phyloP scores from a whole-genome alignment of 2,888 invertebrate genomes.

The Cosmopolites sordidus region DNA sequence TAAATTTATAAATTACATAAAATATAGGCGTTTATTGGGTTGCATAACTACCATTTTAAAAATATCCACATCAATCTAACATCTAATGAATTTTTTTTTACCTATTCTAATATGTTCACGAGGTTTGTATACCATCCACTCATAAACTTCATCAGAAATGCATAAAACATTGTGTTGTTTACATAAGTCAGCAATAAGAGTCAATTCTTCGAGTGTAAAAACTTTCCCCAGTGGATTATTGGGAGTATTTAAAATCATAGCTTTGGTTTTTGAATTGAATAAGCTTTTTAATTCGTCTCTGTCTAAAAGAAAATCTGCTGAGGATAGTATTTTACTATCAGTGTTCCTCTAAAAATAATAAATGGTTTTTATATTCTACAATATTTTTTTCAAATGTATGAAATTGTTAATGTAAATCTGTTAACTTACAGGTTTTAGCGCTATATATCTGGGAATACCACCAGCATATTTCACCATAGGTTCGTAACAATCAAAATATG shows the following conservation, averaged over 20 bases:
- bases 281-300: slow-evolving; percentile 70
- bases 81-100: slow-evolving; percentile 44
- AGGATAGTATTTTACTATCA: slow-evolving; percentile 50
- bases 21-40: no score
- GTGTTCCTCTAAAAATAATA: slow-evolving; percentile 3
- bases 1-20: no score
- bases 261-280: slow-evolving; percentile 87
- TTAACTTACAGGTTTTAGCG: slow-evolving; percentile 61
- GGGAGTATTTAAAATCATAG: slow-evolving; percentile 94
- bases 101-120: slow-evolving; percentile 87
- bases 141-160: slow-evolving; percentile 96
- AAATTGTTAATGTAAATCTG: no score
- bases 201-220: slow-evolving; percentile 63
- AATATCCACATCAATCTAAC: no score
- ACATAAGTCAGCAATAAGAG: slow-evolving; percentile 80
- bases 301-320: slow-evolving; percentile 88
- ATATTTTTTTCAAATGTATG: no score
- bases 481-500: slow-evolving; percentile 97
- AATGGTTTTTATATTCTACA: no score
- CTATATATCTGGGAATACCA: slow-evolving; percentile 81
- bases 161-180: slow-evolving; percentile 90
- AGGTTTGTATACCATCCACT: slow-evolving; percentile 89
- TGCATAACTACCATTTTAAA: no score
- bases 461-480: slow-evolving; percentile 89
- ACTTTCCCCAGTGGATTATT: slow-evolving; percentile 98